A percentile compares a stretch with the other conserved stretches of the same genome.
These are phyloP conservation scores for Eolophus roseicapilla DNA, from an alignment of 2,113 vertebrate species.

Conservation along the genomic window DNA sequence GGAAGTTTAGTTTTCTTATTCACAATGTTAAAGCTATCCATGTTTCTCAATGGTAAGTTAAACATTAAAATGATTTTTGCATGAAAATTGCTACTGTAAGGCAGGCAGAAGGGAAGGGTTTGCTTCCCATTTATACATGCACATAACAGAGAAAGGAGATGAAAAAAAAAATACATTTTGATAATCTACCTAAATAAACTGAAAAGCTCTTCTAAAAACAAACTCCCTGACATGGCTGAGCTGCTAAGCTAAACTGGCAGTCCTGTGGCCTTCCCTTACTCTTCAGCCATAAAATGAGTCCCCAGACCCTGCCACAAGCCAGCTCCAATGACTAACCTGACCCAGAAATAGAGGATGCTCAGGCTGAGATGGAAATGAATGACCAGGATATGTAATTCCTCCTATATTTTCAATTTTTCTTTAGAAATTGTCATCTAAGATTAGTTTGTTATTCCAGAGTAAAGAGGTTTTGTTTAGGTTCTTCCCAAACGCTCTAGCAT, in stretches of 20 bases:
- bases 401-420: background rate
- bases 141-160: background rate
- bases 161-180: background rate
- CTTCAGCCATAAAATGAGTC: background rate
- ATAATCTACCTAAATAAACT: background rate
- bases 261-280: background rate
- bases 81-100: background rate
- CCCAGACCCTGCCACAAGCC: background rate
- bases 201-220: background rate
- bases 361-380: background rate
- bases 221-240: background rate
- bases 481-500: background rate
- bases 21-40: background rate
- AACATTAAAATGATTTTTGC: background rate
- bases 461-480: background rate
- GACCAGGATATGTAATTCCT: background rate
- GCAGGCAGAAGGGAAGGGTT: background rate
- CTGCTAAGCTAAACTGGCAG: background rate
- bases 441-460: background rate
- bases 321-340: background rate
- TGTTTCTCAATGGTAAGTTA: background rate
- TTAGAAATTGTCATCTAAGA: background rate
- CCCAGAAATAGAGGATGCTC: background rate
- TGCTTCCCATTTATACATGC: background rate
- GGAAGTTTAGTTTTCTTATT: background rate